Percentiles rank a stretch among this genome's conserved stretches.
Conservation (phyloP, 1,140 invertebrate species). For the Tetramorium alpestre region DNA sequence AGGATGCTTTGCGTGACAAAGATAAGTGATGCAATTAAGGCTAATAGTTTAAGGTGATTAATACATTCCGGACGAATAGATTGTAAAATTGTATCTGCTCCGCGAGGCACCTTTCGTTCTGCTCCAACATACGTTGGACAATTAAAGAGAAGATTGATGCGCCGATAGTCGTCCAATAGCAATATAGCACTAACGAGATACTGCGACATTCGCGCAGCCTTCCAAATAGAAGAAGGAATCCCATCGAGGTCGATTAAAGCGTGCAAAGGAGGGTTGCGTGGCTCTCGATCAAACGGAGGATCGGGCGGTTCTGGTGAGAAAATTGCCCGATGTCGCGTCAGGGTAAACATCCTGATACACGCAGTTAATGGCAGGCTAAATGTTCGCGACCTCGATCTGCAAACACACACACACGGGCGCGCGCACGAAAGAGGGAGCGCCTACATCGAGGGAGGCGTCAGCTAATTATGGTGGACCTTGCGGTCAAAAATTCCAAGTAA, state of each 20-base stretch:
- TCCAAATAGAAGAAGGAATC: conserved; percentile 17
- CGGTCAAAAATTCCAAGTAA: conserved; percentile 48
- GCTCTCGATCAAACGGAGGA: conserved; percentile 23
- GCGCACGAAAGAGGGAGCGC: background rate
- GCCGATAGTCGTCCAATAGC: background rate
- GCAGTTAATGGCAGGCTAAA: conserved; percentile 10
- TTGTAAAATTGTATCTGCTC: background rate
- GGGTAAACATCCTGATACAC: background rate
- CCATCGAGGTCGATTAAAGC: conserved; percentile 11
- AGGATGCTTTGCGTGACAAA: background rate
- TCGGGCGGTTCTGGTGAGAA: conserved; percentile 57
- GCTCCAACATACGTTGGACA: conserved; percentile 55
- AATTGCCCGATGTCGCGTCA: conserved; percentile 33
- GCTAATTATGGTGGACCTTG: conserved; percentile 41
- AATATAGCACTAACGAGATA: conserved; percentile 40
- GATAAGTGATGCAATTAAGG: conserved; percentile 18
- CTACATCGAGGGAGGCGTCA: conserved; percentile 40
- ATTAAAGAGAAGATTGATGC: conserved; percentile 53
- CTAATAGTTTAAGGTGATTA: conserved; percentile 10
- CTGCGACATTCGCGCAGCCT: background rate
- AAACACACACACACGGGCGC: background rate
- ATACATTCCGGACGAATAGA: background rate
- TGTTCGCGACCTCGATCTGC: conserved; percentile 38
- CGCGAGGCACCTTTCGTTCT: background rate
- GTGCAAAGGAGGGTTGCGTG: background rate